Base-by-base conservation (phyloP, 2,888 invertebrate species). In the Leptogaster cylindrica region DNA sequence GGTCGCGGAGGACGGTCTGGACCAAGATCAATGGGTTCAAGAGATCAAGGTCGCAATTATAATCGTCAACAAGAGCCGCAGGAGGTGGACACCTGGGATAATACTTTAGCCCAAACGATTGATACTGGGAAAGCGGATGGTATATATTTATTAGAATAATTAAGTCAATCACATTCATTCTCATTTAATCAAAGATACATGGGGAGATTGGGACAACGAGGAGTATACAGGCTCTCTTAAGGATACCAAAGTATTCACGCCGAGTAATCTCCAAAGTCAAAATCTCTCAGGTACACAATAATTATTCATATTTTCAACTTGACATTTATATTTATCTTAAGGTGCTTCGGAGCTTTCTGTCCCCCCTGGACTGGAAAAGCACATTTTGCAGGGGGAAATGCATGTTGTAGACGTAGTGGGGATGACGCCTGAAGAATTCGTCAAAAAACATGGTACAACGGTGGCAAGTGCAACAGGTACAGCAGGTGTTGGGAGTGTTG, bases 141-240 rank as follows among this genome's bases (percentile, higher is more conserved):
- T 68, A 51, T 27, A 2, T 16, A 2, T 74, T 74, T 70, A 41
- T 12, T 36, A 33, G 8, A 18, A 36, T 12, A 50, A 8, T 20
- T 39, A 28, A 1, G 5, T 12, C n/a, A 28, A 44, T 46, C 18
- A 6, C 3, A 27, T 27, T 44, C n/a, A 31, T 10, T 7, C 6
- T 20, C n/a, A 5, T 27, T 70, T 14, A 44, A 14, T 58, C 39
- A 10, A 78, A 66, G 84, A 84, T 74, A 82, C 83, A 33, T 85
- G 85, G 84, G 84, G 83, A 66, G 92, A 91, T 80, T 94, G 91
- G 93, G 93, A 92, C 82, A 92, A 89, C 76, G 95, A 96, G 81
- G 96, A 96, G 79, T 97, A 96, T 85, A 93, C 94, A 39, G 96
- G 96, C 64, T 95, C 94, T 73, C 85, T 96, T 70, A 91, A 93